Evolutionary conservation across 2,113 vertebrate species (phyloP), one percentile per base, ranked within the genome.

Genomic region (Anseranas semipalmata): DNA sequence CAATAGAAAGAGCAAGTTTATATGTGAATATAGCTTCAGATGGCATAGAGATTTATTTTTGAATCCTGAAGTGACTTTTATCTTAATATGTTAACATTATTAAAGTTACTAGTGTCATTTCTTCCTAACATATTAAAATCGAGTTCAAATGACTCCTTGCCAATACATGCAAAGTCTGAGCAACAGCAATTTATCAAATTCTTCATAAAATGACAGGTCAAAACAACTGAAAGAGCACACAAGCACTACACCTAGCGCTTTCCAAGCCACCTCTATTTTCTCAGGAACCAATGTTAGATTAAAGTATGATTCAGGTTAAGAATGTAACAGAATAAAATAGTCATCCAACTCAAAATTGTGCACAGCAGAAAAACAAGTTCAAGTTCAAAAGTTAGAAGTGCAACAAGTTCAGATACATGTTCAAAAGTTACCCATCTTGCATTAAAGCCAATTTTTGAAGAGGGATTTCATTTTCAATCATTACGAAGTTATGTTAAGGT

Each of bases 181-280:
- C 53, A 94, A 93, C 17, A 89, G 28, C 30, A 32, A 41, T 85
- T 87, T 89, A 17, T 90, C 63, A 95, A 70, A 74, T 3, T 74
- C 9, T 35, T 17, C 50, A 56, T 53, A 63, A 95, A 92, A 63
- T n/a, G 33, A 85, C 6, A 9, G 35, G 28, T 73, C 33, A 39
- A 80, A 94, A 74, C 58, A 88, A 88, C 2, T 75, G 43, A 71
- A 83, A 77, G 52, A 79, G 59, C 15, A 84, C 12, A 37, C 3
- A 93, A 83, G 59, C 62, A 78, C 37, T n/a, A 18, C 20, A 86
- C 37, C 24, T 37, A 73, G 45, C 75, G 48, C 70, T 72, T 94
- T 83, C 60, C 70, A 85, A 95, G 75, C 33, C 53, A 94, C 35
- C 74, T 93, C 76, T 81, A 35, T 88, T 77, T 93, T 87, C 52